A percentile compares a stretch with the other conserved stretches of the same genome.
These are phyloP conservation scores for Noturus placidus DNA, from an alignment of 2,113 vertebrate species.

Conservation along the genomic window DNA sequence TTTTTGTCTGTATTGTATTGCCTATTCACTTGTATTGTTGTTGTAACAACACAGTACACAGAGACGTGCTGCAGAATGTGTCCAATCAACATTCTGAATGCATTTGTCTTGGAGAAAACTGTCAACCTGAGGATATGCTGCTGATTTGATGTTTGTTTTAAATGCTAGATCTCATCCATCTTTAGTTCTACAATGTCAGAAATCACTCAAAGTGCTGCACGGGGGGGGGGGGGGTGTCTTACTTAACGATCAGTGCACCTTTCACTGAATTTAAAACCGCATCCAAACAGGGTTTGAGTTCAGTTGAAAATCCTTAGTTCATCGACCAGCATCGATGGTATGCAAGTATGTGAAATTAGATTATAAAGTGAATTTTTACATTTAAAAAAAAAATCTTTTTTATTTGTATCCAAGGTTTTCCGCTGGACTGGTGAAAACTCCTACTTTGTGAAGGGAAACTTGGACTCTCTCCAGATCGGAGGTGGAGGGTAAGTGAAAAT, in stretches of 20 bases:
- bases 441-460: constrained; percentile 97
- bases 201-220: not conserved
- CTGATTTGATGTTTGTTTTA: not conserved
- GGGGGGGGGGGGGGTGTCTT: not conserved
- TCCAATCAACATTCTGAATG: too few species aligned
- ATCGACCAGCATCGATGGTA: not conserved
- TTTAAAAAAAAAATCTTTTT: too few species aligned
- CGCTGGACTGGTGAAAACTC: constrained; percentile 98
- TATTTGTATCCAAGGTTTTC: constrained; percentile 76
- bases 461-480: constrained; percentile 90
- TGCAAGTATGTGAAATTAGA: not conserved
- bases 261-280: not conserved
- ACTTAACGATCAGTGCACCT: not conserved
- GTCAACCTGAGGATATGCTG: not conserved
- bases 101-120: not conserved
- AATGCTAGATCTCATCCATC: not conserved
- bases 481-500: constrained; percentile 86
- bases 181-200: not conserved
- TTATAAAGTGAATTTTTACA: not conserved
- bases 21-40: not conserved
- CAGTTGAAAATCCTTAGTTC: not conserved
- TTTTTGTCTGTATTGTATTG: not conserved
- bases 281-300: not conserved
- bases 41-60: not conserved
- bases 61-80: not conserved